Evolutionary conservation across 2,113 vertebrate species (phyloP).

Genomic region (Oplegnathus fasciatus): DNA sequence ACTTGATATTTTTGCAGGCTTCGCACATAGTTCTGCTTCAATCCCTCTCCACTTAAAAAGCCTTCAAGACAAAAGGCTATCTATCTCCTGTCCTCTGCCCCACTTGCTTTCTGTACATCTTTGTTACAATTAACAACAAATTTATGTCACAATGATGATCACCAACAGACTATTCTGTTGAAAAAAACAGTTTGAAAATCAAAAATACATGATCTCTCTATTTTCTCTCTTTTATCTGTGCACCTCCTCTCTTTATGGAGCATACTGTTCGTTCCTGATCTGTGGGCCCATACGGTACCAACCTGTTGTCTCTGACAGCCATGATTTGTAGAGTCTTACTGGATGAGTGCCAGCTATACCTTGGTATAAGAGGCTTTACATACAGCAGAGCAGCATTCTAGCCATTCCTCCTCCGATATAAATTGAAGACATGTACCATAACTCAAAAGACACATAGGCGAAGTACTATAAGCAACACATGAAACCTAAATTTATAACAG

Average conservation of each 20-base stretch:
- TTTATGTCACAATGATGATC: neutral
- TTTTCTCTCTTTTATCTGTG: neutral
- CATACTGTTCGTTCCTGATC: slow-evolving; percentile 36
- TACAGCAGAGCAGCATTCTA: slow-evolving; percentile 39
- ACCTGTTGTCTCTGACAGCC: slow-evolving; percentile 45
- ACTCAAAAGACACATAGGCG: slow-evolving; percentile 14
- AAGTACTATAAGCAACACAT: neutral
- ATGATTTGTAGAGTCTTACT: slow-evolving; percentile 60
- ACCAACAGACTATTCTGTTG: too few species aligned
- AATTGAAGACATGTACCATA: slow-evolving; percentile 35
- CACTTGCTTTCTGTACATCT: neutral
- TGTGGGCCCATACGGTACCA: slow-evolving; percentile 40
- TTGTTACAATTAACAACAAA: neutral
- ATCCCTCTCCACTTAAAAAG: neutral
- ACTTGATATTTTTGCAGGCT: neutral
- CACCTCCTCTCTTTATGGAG: neutral
- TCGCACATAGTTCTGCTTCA: neutral
- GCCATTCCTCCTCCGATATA: slow-evolving; percentile 32
- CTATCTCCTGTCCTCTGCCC: neutral
- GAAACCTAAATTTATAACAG: slow-evolving; percentile 10
- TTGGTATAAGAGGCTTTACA: slow-evolving; percentile 14
- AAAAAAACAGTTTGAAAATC: too few species aligned
- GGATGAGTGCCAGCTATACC: slow-evolving; percentile 15
- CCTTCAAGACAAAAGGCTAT: neutral
- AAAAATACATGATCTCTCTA: neutral